Conservation (phyloP, 2,888 invertebrate species). For the Seira musarum region DNA sequence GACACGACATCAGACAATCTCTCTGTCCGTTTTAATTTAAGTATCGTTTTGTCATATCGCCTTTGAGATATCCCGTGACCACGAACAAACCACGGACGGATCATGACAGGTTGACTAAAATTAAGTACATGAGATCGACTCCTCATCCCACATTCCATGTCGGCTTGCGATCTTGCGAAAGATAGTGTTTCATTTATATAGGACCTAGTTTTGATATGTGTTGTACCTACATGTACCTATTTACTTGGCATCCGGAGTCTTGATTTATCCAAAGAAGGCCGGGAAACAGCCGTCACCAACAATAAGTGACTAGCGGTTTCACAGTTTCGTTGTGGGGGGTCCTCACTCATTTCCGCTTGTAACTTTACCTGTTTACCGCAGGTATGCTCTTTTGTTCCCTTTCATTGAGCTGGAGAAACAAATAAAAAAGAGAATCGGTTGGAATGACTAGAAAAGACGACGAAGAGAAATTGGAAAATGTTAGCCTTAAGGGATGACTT, state of each 20-base stretch:
- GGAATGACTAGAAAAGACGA: neutral
- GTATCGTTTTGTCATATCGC: too few relatives aligned
- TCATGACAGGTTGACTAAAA: too few relatives aligned
- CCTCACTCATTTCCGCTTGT: conserved; percentile 15
- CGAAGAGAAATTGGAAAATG: conserved; percentile 5
- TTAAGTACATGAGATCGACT: too few relatives aligned
- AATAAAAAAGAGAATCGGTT: neutral
- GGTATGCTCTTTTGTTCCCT: conserved; percentile 17
- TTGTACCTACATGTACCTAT: too few relatives aligned
- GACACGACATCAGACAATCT: too few relatives aligned
- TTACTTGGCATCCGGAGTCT: conserved; percentile 22
- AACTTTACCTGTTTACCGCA: conserved; percentile 26
- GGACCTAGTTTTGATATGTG: too few relatives aligned
- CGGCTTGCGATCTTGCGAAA: too few relatives aligned
- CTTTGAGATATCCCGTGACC: too few relatives aligned
- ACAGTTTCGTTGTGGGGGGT: neutral
- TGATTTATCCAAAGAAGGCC: conserved; percentile 28
- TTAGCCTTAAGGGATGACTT: conserved; percentile 9
- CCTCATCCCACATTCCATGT: too few relatives aligned
- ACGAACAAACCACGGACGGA: too few relatives aligned
- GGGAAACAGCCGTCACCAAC: conserved; percentile 15
- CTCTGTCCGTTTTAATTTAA: too few relatives aligned
- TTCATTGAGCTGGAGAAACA: neutral
- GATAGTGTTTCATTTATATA: too few relatives aligned
- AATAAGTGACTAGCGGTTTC: conserved; percentile 23